Evolutionary conservation across 1,140 invertebrate species (phyloP).

Genomic region (Coenobita brevimanus): DNA sequence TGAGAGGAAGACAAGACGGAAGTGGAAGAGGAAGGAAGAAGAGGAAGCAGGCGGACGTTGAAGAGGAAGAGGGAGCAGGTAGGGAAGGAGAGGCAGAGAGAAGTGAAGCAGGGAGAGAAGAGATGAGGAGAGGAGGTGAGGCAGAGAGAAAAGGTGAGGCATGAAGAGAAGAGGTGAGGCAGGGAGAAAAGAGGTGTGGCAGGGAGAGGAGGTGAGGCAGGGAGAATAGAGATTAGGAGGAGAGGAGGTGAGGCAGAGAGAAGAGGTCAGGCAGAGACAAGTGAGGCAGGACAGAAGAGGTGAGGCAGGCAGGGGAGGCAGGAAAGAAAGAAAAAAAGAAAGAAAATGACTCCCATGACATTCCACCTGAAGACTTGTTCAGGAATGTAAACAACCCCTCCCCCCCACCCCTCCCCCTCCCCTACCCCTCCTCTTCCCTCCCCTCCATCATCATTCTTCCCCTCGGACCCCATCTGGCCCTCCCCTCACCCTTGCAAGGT

Average conservation of each 20-base stretch:
- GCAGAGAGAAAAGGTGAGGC: neutral
- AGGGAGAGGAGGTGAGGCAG: neutral
- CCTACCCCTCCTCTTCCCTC: neutral
- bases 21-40: neutral
- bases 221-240: neutral
- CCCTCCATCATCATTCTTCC: slow-evolving; percentile 1
- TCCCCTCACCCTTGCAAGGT: no score
- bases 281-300: neutral
- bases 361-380: neutral
- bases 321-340: neutral
- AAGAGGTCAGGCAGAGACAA: neutral
- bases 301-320: no score
- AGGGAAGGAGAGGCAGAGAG: neutral
- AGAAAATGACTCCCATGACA: neutral
- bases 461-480: no score
- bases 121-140: neutral
- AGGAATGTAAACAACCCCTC: neutral
- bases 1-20: neutral
- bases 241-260: neutral
- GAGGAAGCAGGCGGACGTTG: neutral
- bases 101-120: neutral
- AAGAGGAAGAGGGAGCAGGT: neutral
- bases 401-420: no score
- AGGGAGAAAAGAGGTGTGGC: neutral
- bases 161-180: neutral